Evolutionary conservation across 2,888 invertebrate genomes (phyloP).

Genomic region (Podotricha telesiphe): DNA sequence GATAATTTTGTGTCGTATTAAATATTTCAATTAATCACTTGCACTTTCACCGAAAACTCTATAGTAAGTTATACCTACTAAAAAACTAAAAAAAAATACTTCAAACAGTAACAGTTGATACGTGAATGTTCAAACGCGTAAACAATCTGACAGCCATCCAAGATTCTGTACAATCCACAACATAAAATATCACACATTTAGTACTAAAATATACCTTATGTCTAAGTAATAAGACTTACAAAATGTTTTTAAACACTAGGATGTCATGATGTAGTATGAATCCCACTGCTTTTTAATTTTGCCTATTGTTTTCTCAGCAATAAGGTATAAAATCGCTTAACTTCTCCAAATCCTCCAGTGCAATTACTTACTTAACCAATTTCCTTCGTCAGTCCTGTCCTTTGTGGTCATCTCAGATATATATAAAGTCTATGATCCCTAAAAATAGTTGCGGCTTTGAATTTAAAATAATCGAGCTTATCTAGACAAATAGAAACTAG

Average conservation of each 20-base stretch:
- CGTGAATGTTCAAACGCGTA: conserved; percentile 35
- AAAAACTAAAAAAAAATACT: conserved; percentile 3
- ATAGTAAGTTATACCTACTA: background rate
- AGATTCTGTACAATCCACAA: background rate
- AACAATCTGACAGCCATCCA: conserved; percentile 33
- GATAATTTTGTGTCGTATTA: background rate
- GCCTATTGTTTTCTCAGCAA: background rate
- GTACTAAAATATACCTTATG: conserved; percentile 23
- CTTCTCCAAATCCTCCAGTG: conserved; percentile 25
- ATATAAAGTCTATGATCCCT: conserved; percentile 17
- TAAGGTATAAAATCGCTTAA: conserved; percentile 25
- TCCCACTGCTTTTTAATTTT: conserved; percentile 4
- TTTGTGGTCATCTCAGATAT: conserved; percentile 36
- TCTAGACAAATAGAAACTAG: background rate
- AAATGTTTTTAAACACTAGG: background rate
- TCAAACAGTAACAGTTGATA: conserved; percentile 31
- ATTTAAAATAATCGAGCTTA: background rate
- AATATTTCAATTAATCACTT: background rate
- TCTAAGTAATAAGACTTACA: conserved; percentile 14
- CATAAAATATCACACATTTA: background rate
- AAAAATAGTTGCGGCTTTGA: conserved; percentile 9
- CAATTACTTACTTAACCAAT: conserved; percentile 62
- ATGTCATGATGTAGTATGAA: background rate
- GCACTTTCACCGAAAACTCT: background rate
- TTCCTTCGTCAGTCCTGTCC: conserved; percentile 47